Conservation (phyloP, 2,888 invertebrate genomes). For the Coenonympha glycerion region DNA sequence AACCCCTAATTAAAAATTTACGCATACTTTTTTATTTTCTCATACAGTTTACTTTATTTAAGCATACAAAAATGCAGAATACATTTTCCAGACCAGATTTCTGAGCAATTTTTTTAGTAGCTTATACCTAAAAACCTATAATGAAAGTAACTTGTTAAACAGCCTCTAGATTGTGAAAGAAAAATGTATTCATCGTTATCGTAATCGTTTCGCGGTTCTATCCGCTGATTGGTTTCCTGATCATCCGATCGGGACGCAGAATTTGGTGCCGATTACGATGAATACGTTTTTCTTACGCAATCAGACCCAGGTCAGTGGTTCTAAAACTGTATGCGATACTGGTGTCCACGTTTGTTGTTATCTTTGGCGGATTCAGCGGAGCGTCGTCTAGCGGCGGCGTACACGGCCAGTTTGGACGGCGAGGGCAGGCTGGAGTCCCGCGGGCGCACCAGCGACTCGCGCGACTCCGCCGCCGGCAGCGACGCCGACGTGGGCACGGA, state of each 20-base stretch:
- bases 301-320: not conserved
- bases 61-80: not conserved
- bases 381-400: slow-evolving; percentile 69
- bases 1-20: not conserved
- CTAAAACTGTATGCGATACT: slow-evolving; percentile 84
- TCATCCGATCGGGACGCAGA: too few relatives aligned
- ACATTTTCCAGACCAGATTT: not conserved
- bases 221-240: too few relatives aligned
- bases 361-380: slow-evolving; percentile 78
- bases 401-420: slow-evolving; percentile 78
- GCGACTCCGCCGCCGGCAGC: slow-evolving; percentile 68
- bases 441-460: slow-evolving; percentile 65
- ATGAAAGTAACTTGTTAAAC: too few relatives aligned
- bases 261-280: too few relatives aligned
- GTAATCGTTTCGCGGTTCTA: too few relatives aligned
- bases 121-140: not conserved
- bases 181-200: too few relatives aligned
- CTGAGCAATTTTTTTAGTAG: not conserved
- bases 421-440: slow-evolving; percentile 76
- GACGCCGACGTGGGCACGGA: slow-evolving; percentile 71
- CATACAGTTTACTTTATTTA: not conserved
- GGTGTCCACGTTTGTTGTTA: slow-evolving; percentile 69
- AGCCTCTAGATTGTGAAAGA: too few relatives aligned
- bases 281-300: too few relatives aligned
- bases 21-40: not conserved